These are phyloP conservation scores for Eriocheir sinensis DNA, from an alignment of 1,140 invertebrate species.

Conservation along the genomic window DNA sequence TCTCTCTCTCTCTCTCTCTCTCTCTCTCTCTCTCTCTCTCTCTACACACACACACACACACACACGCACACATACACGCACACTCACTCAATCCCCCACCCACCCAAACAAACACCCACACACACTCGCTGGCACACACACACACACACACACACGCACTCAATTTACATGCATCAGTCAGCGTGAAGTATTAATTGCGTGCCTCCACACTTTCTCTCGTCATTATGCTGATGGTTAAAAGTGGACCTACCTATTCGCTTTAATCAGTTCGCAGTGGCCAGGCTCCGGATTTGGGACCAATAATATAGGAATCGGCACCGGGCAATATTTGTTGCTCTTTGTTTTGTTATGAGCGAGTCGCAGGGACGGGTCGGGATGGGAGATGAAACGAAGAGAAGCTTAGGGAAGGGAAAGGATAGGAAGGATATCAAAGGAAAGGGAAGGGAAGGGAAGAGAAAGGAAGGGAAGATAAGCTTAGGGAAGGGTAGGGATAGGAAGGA, in stretches of 20 bases:
- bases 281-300: neutral
- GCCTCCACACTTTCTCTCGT: neutral
- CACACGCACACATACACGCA: neutral
- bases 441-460: neutral
- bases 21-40: neutral
- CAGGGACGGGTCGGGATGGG: too few relatives aligned
- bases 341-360: neutral
- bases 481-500: too few relatives aligned
- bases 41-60: neutral
- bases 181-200: too few relatives aligned
- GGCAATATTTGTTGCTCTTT: neutral
- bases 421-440: neutral
- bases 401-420: neutral
- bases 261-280: neutral
- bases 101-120: neutral
- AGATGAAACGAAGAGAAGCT: too few relatives aligned
- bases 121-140: neutral
- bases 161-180: too few relatives aligned
- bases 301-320: neutral
- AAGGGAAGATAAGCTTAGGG: neutral
- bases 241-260: neutral
- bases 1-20: too few relatives aligned
- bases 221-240: neutral
- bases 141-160: neutral
- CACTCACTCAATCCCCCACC: neutral